Percentiles rank a stretch among this genome's conserved stretches.
Conservation (phyloP, 2,113 vertebrate genomes). For the Isichthys henryi region DNA sequence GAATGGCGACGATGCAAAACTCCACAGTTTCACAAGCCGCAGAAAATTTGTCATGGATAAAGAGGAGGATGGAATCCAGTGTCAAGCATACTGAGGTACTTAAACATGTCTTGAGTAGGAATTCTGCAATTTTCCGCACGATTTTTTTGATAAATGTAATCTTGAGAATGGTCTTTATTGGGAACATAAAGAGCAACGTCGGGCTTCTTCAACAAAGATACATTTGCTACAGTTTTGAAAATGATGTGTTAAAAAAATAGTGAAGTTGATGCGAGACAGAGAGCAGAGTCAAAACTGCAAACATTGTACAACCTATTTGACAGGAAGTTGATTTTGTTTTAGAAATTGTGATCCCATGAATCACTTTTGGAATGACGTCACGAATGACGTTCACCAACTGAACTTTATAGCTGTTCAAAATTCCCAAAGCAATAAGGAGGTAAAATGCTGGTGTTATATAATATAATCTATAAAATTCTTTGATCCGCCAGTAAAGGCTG, state of each 20-base stretch:
- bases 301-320: not conserved
- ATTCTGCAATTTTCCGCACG: not conserved
- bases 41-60: not conserved
- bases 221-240: not conserved
- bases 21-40: not conserved
- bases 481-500: not conserved
- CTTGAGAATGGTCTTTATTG: not conserved
- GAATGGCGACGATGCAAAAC: not conserved
- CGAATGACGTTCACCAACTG: not conserved
- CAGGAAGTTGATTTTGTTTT: not conserved
- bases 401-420: not conserved
- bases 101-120: not conserved
- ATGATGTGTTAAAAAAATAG: not conserved
- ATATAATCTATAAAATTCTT: not conserved
- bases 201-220: not conserved
- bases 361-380: not conserved
- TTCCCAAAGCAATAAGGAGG: not conserved
- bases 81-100: not conserved
- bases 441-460: not conserved
- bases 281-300: not conserved
- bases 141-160: not conserved
- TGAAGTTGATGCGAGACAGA: not conserved
- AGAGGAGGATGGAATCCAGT: not conserved
- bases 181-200: not conserved
- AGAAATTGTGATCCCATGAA: not conserved